Evolutionary conservation across 2,888 invertebrate genomes (phyloP), one percentile per base, ranked within the genome.

Genomic region (Torymus tubicola): DNA sequence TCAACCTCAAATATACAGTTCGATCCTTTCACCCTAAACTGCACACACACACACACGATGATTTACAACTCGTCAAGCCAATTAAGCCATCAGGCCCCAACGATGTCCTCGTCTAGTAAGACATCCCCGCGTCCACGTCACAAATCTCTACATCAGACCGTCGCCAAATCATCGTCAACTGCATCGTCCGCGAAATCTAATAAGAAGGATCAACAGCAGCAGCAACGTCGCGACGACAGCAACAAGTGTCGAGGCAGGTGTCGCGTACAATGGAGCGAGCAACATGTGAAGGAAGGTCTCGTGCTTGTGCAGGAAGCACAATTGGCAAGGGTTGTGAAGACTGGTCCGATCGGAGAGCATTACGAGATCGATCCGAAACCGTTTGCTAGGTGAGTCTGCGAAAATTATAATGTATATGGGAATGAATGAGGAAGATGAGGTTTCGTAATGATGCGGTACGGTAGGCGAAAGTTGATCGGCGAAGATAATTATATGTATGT

Each of bases 291-390:
- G 84, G 91, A 92, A 81, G 92, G 92, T 2, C 84, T 92, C 82
- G 91, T 92, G 2, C 88, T 91, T 60, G 91, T 92, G 0, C 91
- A 92, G 82, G 91, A 92, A 81, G 85, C 90, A 0, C 92, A 92
- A 79, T 87, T 92, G 14, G 89, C 91, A 78, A 89, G 91, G 82
- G 90, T 92, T 77, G 91, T 92, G 83, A 92, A 92, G 84, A 91
- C 90, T 21, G 92, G 92, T n/a, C 92, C 92, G n/a, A 92, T 92
- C 81, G 88, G 91, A 55, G 92, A 92, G 82, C 91, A 91, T 85
- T 92, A 92, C 86, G 91, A 91, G 74, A 89, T 92, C 80, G 92
- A 92, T 81, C 89, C 91, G 12, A 91, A 92, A 83, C 92, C 92
- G 8, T 92, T 92, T 83, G 92, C 92, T 68, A 92, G 92, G 92